phyloP scores from a whole-genome alignment of 2,797 vertebrate genomes.

The Emys orbicularis region DNA sequence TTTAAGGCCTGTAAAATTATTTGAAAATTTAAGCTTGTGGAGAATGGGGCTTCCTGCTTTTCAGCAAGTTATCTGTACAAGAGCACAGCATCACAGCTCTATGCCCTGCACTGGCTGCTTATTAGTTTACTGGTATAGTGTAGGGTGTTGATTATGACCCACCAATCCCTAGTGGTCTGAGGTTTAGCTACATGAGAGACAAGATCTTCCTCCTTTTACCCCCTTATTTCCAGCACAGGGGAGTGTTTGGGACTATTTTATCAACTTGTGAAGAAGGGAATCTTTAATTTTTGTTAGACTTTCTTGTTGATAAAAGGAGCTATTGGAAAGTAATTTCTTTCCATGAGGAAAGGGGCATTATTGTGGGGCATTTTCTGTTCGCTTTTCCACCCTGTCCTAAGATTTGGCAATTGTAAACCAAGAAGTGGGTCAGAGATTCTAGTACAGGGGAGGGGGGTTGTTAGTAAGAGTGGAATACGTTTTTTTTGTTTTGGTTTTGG shows the following conservation, averaged over 20 bases:
- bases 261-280: background rate
- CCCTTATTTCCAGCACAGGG: background rate
- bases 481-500: background rate
- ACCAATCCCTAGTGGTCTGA: background rate
- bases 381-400: background rate
- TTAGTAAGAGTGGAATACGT: background rate
- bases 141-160: background rate
- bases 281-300: conserved; percentile 26
- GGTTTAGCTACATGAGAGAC: background rate
- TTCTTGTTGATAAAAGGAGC: background rate
- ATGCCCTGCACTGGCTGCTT: background rate
- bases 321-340: background rate
- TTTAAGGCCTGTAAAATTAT: background rate
- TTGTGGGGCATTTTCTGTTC: background rate
- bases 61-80: background rate
- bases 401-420: background rate
- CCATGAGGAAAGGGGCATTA: background rate
- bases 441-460: background rate
- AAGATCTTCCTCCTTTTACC: fast-evolving
- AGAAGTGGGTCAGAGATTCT: background rate
- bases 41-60: background rate
- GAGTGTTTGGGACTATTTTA: background rate
- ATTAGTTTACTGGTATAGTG: background rate
- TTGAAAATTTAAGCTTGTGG: background rate
- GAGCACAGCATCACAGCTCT: background rate